phyloP scores from a whole-genome alignment of 1,140 invertebrate genomes.

The Drosophila tristis region DNA sequence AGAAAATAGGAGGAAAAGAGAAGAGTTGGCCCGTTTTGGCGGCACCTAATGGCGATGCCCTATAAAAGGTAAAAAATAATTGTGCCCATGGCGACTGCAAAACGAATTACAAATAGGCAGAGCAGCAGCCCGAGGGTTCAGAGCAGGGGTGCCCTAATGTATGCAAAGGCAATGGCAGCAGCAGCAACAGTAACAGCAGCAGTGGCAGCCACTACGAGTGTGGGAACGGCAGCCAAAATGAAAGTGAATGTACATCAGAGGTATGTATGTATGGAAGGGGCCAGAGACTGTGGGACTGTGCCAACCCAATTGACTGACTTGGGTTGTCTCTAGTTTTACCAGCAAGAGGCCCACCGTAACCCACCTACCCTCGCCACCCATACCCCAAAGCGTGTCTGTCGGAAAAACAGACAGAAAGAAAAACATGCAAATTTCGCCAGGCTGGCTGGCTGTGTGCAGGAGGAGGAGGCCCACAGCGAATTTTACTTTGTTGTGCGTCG shows the following conservation, averaged over 20 bases:
- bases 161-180: conserved; percentile 52
- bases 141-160: conserved; percentile 49
- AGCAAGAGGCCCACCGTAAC: conserved; percentile 16
- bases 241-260: conserved; percentile 60
- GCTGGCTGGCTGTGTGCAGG: not conserved
- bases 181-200: conserved; percentile 18
- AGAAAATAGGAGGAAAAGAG: conserved; percentile 14
- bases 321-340: conserved; percentile 45
- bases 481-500: conserved; percentile 69
- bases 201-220: conserved; percentile 12
- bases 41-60: conserved; percentile 31
- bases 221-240: conserved; percentile 62
- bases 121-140: conserved; percentile 49
- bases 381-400: conserved; percentile 19
- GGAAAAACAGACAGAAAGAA: conserved; percentile 55
- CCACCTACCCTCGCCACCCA: not conserved
- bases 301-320: conserved; percentile 72
- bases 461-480: conserved; percentile 45
- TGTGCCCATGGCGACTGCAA: conserved; percentile 79
- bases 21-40: conserved; percentile 18
- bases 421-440: conserved; percentile 71
- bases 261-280: conserved; percentile 13
- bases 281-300: conserved; percentile 29
- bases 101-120: conserved; percentile 77
- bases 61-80: conserved; percentile 71